Base-by-base conservation (phyloP, 2,113 vertebrate genomes). In the Trematocara nigrifrons region DNA sequence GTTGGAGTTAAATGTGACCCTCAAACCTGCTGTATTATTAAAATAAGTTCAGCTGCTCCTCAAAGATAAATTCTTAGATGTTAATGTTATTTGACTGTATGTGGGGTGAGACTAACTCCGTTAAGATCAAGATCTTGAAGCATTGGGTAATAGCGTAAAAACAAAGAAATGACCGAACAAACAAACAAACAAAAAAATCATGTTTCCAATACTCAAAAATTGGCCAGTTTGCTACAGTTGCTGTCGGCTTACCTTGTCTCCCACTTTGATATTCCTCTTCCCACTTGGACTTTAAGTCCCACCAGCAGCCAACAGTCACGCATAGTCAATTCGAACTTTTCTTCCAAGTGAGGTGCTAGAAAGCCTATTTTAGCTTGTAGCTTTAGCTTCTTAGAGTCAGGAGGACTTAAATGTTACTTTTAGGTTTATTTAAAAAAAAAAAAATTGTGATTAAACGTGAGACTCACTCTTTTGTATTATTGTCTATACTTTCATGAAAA, bases 161-260 rank as follows among this genome's bases (percentile, higher is more conserved):
- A 35, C 59, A 64, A 64, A n/a, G 9, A 64, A 64, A 64, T n/a
- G 18, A 64, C 35, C 16, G 18, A 64, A 35, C 16, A 35, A 64
- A 33, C 15, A 33, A 57, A 15, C 1, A 53, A 54, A 20, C 4
- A 42, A 49, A 51, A 9, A 69, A 35, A 61, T 31, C 1, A n/a
- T 26, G 2, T 40, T 18, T 64, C 35, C n/a, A 84, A 16, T 22
- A 56, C 81, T 5, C 51, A 54, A 80, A 7, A 31, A 22, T 26
- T n/a, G 11, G 13, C 16, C 15, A 20, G 18, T 80, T 52, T 49
- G 26, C 54, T 84, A 31, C 42, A 2, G 7, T 52, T 52, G 74
- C 64, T 80, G 82, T 83, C 5, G 5, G 81, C 94, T 95, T 95
- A 95, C 94, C 94, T 94, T 91, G 77, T 89, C 79, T 93, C 84